Percentiles rank a stretch among this genome's conserved stretches.
phyloP scores from a whole-genome alignment of 2,797 vertebrate species.

The Holocentrus rufus region DNA sequence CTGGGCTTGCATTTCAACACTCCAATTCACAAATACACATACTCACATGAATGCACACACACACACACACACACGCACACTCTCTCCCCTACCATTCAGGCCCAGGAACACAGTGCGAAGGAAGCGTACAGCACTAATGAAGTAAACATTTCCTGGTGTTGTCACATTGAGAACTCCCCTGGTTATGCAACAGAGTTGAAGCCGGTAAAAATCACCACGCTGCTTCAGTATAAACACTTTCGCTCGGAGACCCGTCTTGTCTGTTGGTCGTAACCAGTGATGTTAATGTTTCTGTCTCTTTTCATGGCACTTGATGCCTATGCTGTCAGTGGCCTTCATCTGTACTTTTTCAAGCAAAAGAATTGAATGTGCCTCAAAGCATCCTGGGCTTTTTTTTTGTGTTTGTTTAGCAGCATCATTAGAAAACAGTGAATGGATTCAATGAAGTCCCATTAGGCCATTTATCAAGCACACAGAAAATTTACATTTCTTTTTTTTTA shows the following conservation, averaged over 20 bases:
- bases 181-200: slow-evolving; percentile 50
- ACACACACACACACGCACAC: slow-evolving; percentile 20
- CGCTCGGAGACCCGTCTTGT: slow-evolving; percentile 18
- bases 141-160: slow-evolving; percentile 61
- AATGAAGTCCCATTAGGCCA: slow-evolving; percentile 9
- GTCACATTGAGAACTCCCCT: slow-evolving; percentile 19
- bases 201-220: no score
- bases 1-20: slow-evolving; percentile 24
- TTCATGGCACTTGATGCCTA: background rate
- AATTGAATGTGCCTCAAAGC: slow-evolving; percentile 27
- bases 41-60: background rate
- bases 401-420: slow-evolving; percentile 14
- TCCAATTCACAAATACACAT: slow-evolving; percentile 8
- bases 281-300: slow-evolving; percentile 25
- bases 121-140: slow-evolving; percentile 18
- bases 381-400: slow-evolving; percentile 51
- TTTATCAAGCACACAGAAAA: background rate
- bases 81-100: background rate
- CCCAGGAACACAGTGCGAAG: slow-evolving; percentile 38
- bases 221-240: slow-evolving; percentile 14
- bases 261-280: background rate
- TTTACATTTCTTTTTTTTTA: background rate
- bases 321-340: slow-evolving; percentile 30
- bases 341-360: slow-evolving; percentile 39
- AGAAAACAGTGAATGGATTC: slow-evolving; percentile 15